Percentiles rank a stretch among this genome's conserved stretches.
Evolutionary conservation across 2,888 invertebrate genomes (phyloP).

Genomic region (Cosmia pyralina): DNA sequence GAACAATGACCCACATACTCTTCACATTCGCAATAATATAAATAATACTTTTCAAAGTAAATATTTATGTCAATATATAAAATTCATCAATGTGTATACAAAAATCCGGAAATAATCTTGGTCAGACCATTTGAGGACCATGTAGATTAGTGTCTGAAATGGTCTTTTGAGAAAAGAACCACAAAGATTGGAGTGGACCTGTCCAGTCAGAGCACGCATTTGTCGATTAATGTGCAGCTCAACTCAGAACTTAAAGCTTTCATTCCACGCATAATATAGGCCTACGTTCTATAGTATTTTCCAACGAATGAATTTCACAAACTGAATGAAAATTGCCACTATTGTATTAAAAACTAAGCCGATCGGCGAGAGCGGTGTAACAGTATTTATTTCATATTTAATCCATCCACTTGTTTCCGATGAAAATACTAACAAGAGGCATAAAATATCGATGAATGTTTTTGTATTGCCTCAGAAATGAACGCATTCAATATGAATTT

Average conservation of each 20-base stretch:
- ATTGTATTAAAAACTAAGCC: slow-evolving; percentile 40
- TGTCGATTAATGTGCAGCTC: too few relatives aligned
- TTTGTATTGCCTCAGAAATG: slow-evolving; percentile 6
- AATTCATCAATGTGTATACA: too few relatives aligned
- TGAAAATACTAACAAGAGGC: slow-evolving; percentile 27
- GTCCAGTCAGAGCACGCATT: too few relatives aligned
- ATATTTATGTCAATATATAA: too few relatives aligned
- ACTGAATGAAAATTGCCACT: slow-evolving; percentile 32
- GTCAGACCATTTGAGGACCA: too few relatives aligned
- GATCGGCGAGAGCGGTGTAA: slow-evolving; percentile 27
- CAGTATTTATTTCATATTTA: slow-evolving; percentile 57
- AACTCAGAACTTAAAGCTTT: neutral
- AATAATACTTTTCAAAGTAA: too few relatives aligned
- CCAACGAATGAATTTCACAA: slow-evolving; percentile 16
- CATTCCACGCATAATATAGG: neutral
- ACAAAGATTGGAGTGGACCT: too few relatives aligned
- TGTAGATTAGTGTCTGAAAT: too few relatives aligned
- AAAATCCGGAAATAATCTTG: too few relatives aligned
- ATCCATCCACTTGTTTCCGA: slow-evolving; percentile 27
- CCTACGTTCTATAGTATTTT: neutral
- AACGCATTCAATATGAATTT: slow-evolving; percentile 14
- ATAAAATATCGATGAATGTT: slow-evolving; percentile 14
- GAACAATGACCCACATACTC: too few relatives aligned
- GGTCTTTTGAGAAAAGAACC: too few relatives aligned
- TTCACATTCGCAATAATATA: too few relatives aligned